Conservation (phyloP, 2,888 invertebrate species). For the Spicauda simplicius region DNA sequence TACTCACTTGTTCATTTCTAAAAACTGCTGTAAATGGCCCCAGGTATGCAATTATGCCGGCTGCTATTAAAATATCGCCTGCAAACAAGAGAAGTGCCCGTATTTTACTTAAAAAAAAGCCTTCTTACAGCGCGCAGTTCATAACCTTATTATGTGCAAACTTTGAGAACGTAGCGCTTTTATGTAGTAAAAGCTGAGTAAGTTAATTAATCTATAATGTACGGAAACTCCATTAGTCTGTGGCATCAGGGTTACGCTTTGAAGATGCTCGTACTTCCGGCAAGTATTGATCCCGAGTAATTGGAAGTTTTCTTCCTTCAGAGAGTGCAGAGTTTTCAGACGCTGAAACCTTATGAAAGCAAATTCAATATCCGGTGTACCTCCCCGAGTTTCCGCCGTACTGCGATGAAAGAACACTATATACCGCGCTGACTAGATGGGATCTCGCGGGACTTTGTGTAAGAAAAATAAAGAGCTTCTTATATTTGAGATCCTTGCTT, state of each 20-base stretch:
- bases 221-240: slow-evolving; percentile 26
- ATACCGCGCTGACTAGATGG: slow-evolving; percentile 13
- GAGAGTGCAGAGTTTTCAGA: slow-evolving; percentile 24
- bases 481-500: slow-evolving; percentile 17
- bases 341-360: slow-evolving; percentile 31
- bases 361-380: slow-evolving; percentile 34
- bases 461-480: slow-evolving; percentile 30
- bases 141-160: slow-evolving; percentile 2
- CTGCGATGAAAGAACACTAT: slow-evolving; percentile 27
- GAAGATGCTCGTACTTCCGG: slow-evolving; percentile 34
- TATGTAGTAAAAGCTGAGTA: neutral
- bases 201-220: slow-evolving; percentile 29
- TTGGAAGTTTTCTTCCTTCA: slow-evolving; percentile 34
- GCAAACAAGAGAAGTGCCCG: slow-evolving; percentile 55
- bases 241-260: slow-evolving; percentile 27
- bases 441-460: slow-evolving; percentile 21
- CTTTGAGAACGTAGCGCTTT: slow-evolving; percentile 5
- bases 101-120: neutral
- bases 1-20: slow-evolving; percentile 79
- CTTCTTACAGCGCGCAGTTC: slow-evolving; percentile 3
- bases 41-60: slow-evolving; percentile 95
- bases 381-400: slow-evolving; percentile 20
- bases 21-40: slow-evolving; percentile 94
- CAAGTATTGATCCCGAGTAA: slow-evolving; percentile 33
- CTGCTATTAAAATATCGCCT: slow-evolving; percentile 95